phyloP scores from a whole-genome alignment of 2,113 vertebrate genomes.

The Regulus satrapa region DNA sequence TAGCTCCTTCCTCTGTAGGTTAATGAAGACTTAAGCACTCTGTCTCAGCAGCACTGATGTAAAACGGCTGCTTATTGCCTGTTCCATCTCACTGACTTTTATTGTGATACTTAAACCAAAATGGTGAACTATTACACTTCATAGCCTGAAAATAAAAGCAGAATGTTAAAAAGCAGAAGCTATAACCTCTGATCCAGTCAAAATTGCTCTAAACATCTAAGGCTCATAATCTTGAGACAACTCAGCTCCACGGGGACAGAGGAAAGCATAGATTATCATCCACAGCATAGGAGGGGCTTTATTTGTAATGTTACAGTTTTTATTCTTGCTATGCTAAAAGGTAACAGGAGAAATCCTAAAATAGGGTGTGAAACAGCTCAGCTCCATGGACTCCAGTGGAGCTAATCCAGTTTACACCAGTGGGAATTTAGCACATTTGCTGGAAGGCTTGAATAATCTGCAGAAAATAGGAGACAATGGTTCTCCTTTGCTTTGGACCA shows the following conservation, averaged over 20 bases:
- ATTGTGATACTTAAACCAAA: slow-evolving; percentile 83
- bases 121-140: slow-evolving; percentile 83
- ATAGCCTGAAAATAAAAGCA: slow-evolving; percentile 81
- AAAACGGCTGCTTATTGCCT: slow-evolving; percentile 77
- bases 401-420: background rate
- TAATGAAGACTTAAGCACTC: slow-evolving; percentile 74
- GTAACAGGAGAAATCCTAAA: background rate
- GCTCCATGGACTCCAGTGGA: background rate
- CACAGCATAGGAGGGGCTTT: background rate
- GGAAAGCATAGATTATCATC: slow-evolving; percentile 28
- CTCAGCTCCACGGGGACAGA: slow-evolving; percentile 27
- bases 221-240: slow-evolving; percentile 71
- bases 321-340: background rate
- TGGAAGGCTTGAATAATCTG: background rate
- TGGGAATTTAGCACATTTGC: background rate
- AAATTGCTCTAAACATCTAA: slow-evolving; percentile 65
- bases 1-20: slow-evolving; percentile 56
- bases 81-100: slow-evolving; percentile 83
- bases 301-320: background rate
- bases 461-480: background rate
- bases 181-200: slow-evolving; percentile 71
- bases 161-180: slow-evolving; percentile 77
- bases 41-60: slow-evolving; percentile 69
- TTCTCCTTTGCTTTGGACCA: background rate
- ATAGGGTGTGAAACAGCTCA: background rate